phyloP scores from a whole-genome alignment of 2,888 invertebrate species.

The Hartigia nigra region DNA sequence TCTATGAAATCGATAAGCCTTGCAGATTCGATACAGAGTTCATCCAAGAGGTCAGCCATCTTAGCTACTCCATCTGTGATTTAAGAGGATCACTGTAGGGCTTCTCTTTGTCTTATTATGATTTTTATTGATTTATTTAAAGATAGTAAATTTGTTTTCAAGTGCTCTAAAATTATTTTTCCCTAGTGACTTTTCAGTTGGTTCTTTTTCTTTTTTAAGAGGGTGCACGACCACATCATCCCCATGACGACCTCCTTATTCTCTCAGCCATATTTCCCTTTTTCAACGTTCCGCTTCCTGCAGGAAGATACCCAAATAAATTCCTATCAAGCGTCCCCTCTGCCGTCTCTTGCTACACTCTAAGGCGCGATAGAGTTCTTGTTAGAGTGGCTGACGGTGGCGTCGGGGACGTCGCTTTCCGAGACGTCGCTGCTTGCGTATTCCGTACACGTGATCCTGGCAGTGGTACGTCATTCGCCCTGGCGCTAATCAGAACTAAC shows the following conservation, averaged over 20 bases:
- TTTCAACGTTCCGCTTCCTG: background rate
- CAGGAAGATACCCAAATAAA: constrained; percentile 34
- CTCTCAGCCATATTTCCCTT: background rate
- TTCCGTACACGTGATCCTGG: constrained; percentile 61
- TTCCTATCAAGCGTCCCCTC: constrained; percentile 31
- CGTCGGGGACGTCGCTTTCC: background rate
- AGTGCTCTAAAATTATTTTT: background rate
- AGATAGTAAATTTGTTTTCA: no score
- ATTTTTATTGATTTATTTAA: constrained; percentile 1
- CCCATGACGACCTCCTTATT: background rate
- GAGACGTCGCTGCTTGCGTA: constrained; percentile 32
- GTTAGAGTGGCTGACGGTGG: background rate
- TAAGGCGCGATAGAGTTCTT: constrained; percentile 1
- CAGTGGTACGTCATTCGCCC: constrained; percentile 63
- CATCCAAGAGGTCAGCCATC: constrained; percentile 16
- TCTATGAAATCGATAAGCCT: constrained; percentile 36
- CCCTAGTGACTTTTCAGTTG: background rate
- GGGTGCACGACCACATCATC: no score
- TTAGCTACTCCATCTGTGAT: constrained; percentile 14
- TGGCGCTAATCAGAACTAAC: constrained; percentile 66
- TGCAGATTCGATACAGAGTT: constrained; percentile 23
- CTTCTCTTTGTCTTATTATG: no score
- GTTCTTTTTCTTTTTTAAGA: background rate
- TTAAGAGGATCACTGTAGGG: constrained; percentile 1
- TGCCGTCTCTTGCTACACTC: background rate